Base-by-base conservation (phyloP, 2,797 vertebrate species). In the Erethizon dorsatum region DNA sequence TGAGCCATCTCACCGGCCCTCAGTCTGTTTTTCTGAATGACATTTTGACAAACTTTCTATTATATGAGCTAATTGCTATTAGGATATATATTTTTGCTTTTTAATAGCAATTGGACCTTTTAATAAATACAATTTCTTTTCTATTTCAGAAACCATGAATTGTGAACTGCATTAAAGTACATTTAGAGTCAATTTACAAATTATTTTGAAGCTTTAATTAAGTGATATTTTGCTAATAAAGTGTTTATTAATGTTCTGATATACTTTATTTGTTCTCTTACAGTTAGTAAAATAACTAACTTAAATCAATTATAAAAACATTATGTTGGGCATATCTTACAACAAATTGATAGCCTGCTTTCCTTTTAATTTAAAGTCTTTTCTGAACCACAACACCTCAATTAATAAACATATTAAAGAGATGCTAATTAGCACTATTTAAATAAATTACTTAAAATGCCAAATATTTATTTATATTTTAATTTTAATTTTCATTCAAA, bases 21-120 rank as follows among this genome's bases (percentile, higher is more conserved):
- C n/a, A n/a, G n/a, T n/a, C n/a, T n/a, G n/a, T 57, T 57, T 52
- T 63, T 65, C 26, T 59, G 45, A 98, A 83, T 93, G 69, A 67
- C 9, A 79, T 54, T 18, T 95, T 52, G 54, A 2, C 18, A 96
- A 92, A 79, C 12, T 82, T 98, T 37, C n/a, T 97, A 37, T 82
- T 95, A 80, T 97, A 20, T 59, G 9, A 2, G 63, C 96, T 96
- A 97, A 96, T 97, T 98, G 75, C 47, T 96, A 65, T 77, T 83
- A 45, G 28, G 83, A 83, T 96, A 90, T 97, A 1, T 0, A 83
- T 82, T 10, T 88, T 28, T 79, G 31, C 1, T 93, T 95, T 37
- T 97, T 95, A 77, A 93, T 91, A 94, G 1, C 8, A 91, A 45
- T 96, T 37, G 71, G 65, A 31, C 50, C 24, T 0, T 95, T 61